Evolutionary conservation across 2,797 vertebrate species (phyloP).

Genomic region (Melanotaenia parkinsoni): DNA sequence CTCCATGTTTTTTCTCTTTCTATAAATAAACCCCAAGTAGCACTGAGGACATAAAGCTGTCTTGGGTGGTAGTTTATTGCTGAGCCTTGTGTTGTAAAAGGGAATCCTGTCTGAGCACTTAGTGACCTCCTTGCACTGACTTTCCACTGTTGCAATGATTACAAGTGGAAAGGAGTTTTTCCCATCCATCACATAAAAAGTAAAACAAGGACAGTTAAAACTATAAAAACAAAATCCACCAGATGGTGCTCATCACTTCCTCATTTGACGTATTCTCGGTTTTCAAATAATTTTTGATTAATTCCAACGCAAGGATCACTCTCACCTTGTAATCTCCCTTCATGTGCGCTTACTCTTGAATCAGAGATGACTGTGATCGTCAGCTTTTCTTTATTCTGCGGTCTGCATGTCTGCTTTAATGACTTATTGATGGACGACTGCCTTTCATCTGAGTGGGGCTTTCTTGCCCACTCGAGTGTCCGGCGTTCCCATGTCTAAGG

Average conservation of each 20-base stretch:
- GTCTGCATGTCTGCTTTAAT: constrained; percentile 67
- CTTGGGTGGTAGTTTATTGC: constrained; percentile 67
- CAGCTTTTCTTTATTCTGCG: constrained; percentile 49
- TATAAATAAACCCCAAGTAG: constrained; percentile 48
- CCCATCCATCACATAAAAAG: constrained; percentile 13
- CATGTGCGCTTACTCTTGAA: constrained; percentile 26
- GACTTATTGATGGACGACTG: constrained; percentile 79
- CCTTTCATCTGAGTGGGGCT: constrained; percentile 76
- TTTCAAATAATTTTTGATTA: constrained; percentile 54
- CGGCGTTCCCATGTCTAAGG: constrained; percentile 78
- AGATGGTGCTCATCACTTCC: constrained; percentile 72
- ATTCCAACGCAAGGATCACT: constrained; percentile 38
- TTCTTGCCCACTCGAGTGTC: constrained; percentile 73
- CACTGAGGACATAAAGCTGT: constrained; percentile 42
- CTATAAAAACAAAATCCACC: constrained; percentile 56
- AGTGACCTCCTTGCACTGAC: constrained; percentile 48
- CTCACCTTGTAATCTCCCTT: constrained; percentile 44
- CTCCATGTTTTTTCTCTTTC: constrained; percentile 47
- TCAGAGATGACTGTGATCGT: constrained; percentile 41
- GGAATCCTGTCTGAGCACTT: constrained; percentile 54
- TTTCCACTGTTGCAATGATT: constrained; percentile 40
- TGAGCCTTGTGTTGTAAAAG: constrained; percentile 56
- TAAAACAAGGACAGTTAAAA: constrained; percentile 18
- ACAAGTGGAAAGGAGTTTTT: constrained; percentile 22
- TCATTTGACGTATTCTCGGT: constrained; percentile 40